Base-by-base conservation (phyloP, 1,140 invertebrate species). In the Hycleus cichorii region DNA sequence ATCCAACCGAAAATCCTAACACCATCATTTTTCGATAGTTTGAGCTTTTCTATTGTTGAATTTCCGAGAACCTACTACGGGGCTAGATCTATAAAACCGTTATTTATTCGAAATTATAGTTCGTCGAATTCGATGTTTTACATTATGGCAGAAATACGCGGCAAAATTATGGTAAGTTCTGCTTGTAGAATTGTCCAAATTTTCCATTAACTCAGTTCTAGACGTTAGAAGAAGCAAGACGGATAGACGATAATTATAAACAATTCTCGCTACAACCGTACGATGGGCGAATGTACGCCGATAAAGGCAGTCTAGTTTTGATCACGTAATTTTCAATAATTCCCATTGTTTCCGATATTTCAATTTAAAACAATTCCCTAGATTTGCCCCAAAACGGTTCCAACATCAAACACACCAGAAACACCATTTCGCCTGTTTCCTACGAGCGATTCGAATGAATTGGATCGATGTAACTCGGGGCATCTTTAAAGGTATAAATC, bases 11-110 rank as follows among this genome's bases (percentile, higher is more conserved):
- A 47, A 47, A 45, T 70, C 6, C 42, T 54, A 12, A 32, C 62
- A 2, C 38, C 53, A 3, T 59, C 63, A 44, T 64, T 64, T 18
- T 49, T 59, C 6, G 39, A 56, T 1, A 49, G 40, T 43, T 40
- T 43, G 9, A 49, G 60, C 26, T 57, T 68, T 32, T 56, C 58
- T 9, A 38, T 70, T 9, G 39, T 70, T 4, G 57, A 55, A 47
- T 70, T 68, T 44, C 61, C 66, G 0, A 63, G 39, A 10, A 67
- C 65, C 5, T 70, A 68, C 40, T 49, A 63, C n/a, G 66, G 66
- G 8, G 48, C 62, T 5, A 12, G 25, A 4, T 45, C 43, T n/a
- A 60, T 47, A 7, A 45, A 51, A 46, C 58, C 61, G 7, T 24
- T 69, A 2, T 43, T 67, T 4, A 51, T 70, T 2, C 47, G 59